Conservation (phyloP, 2,113 vertebrate genomes). For the Clarias gariepinus region DNA sequence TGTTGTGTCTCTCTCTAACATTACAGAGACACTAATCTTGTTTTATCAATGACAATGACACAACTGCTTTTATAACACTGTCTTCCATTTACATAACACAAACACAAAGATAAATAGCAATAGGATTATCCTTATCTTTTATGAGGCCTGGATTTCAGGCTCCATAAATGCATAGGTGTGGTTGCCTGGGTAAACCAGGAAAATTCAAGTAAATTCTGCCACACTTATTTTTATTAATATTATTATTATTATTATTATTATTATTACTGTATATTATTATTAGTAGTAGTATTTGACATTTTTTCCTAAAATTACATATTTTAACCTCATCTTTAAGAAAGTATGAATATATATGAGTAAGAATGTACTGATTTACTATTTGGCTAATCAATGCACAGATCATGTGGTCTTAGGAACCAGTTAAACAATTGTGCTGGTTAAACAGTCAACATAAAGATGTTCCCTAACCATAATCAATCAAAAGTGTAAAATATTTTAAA, state of each 20-base stretch:
- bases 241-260: no score
- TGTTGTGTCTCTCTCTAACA: neutral
- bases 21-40: constrained; percentile 18
- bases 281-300: no score
- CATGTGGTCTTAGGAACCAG: neutral
- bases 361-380: neutral
- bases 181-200: neutral
- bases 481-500: neutral
- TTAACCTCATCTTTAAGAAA: neutral
- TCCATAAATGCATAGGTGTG: neutral
- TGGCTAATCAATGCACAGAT: neutral
- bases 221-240: neutral
- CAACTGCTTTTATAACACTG: neutral
- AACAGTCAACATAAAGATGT: neutral
- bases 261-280: no score
- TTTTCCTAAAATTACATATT: neutral
- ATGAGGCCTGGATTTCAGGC: neutral
- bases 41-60: constrained; percentile 3
- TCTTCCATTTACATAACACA: neutral
- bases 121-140: neutral
- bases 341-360: neutral
- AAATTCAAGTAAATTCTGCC: neutral
- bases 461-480: neutral
- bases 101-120: neutral
- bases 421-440: neutral